Base-by-base conservation (phyloP, 2,113 vertebrate genomes). In the Pipra filicauda region DNA sequence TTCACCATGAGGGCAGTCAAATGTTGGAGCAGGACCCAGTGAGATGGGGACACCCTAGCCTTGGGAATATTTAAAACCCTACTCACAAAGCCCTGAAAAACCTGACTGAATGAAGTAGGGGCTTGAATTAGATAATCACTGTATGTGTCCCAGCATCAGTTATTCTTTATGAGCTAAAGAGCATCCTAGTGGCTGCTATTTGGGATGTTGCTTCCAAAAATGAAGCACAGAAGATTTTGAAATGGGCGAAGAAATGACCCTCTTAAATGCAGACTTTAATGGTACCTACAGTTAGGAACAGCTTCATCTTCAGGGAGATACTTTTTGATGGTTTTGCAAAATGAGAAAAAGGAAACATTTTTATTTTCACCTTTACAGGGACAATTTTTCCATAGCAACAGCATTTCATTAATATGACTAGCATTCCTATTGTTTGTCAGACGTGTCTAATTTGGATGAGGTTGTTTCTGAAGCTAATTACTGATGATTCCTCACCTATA, bases 401-500 rank as follows among this genome's bases (percentile, higher is more conserved):
- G 80, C 62, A 95, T 91, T 78, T 95, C 83, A 30, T 81, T 91
- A 83, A 70, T 16, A 6, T 70, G 77, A 81, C 70, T 85, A 52
- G 13, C 64, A 96, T 93, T 73, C 51, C 78, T 59, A 28, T 94
- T 96, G 57, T 97, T 96, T 97, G 54, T 88, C 72, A 95, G 61
- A 71, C 39, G 8, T 41, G 33, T 91, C 69, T 93, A 69, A 88
- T 91, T 94, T 85, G 72, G 75, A 96, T 92, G 81, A 62, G 74
- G 37, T 54, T 62, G 52, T 90, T 96, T 97, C 75, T 88, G n/a
- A 15, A 88, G 80, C 73, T 94, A 77, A 78, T 85, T 79, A 51
- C 35, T 35, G 86, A 59, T 64, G 48, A 79, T 75, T 85, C 84
- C 64, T 92, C 82, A 93, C 55, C 14, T 87, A 39, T 41, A 67